Evolutionary conservation across 2,113 vertebrate genomes (phyloP), one percentile per base, ranked within the genome.

Genomic region (Todiramphus chloris): DNA sequence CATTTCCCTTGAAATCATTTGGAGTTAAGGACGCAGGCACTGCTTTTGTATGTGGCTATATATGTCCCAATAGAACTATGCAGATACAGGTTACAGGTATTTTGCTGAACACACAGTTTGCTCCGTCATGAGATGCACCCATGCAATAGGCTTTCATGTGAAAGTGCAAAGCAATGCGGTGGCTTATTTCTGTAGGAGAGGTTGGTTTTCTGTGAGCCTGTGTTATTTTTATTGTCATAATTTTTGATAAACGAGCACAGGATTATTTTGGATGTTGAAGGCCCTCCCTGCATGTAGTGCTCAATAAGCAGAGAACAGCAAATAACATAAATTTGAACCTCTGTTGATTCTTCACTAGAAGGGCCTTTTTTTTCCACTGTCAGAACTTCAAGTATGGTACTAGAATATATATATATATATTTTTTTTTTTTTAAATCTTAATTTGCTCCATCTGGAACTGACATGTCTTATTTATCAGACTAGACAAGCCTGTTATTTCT

Each of bases 211-310:
- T 35, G n/a, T 55, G 73, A 59, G 28, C 28, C 46, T 59, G 30
- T 13, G 3, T 51, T 63, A 67, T 74, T 87, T 83, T 89, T 74
- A 30, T 67, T 1, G 27, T 59, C 20, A 19, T 30, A 78, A 21
- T 24, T 89, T 78, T 84, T 68, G 69, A 63, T 78, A 74, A 91
- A 59, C 77, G 31, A 74, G 6, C 8, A 8, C 31, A 67, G 66
- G n/a, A 16, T 82, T 85, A 76, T 51, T 88, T 62, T 76, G 31
- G 18, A 48, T 72, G 30, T 64, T 7, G 3, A 90, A 83, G 83
- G 11, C 13, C 31, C 27, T 76, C 44, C 87, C 17, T 39, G 12
- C 1, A 0, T 0, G 0, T 70, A 31, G 5, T 73, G 21, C 16
- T 87, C 44, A 35, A 8, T 58, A 70, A 72, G 23, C 33, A 53